Conservation (phyloP, 2,888 invertebrate species). For the Trissolcus brochymenae region DNA sequence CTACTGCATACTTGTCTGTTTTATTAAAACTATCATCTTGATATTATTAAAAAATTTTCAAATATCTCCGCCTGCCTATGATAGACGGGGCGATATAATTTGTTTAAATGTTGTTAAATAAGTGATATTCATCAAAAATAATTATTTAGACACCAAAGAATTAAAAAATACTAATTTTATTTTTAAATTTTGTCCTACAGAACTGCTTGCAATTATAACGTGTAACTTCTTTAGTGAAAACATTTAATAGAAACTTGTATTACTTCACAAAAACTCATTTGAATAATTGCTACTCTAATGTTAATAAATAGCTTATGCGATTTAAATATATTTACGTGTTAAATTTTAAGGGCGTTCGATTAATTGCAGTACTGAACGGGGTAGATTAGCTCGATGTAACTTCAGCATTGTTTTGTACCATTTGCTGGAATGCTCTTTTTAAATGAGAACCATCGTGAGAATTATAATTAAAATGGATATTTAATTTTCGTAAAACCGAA, state of each 20-base stretch:
- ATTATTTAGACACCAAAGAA: too few species aligned
- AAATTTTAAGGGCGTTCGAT: slow-evolving; percentile 33
- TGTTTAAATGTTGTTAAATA: too few species aligned
- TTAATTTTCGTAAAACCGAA: slow-evolving; percentile 33
- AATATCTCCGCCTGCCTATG: too few species aligned
- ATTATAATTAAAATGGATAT: slow-evolving; percentile 54
- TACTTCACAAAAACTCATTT: slow-evolving; percentile 29
- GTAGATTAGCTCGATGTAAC: slow-evolving; percentile 12
- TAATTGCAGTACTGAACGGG: slow-evolving; percentile 35
- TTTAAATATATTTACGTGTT: slow-evolving; percentile 24
- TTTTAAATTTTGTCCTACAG: too few species aligned
- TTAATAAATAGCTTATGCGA: slow-evolving; percentile 12
- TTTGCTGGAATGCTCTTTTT: slow-evolving; percentile 24
- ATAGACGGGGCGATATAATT: too few species aligned
- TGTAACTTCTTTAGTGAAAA: neutral
- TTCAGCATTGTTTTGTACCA: slow-evolving; percentile 31
- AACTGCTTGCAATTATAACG: too few species aligned
- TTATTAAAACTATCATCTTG: too few species aligned
- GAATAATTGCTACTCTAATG: slow-evolving; percentile 34
- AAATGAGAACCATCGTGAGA: slow-evolving; percentile 34
- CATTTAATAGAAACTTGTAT: slow-evolving; percentile 30
- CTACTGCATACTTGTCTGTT: too few species aligned
- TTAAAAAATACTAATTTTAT: too few species aligned
- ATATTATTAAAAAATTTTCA: too few species aligned
- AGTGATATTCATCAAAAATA: too few species aligned